Evolutionary conservation across 2,797 vertebrate species (phyloP).

Genomic region (Lacerta bilineata): DNA sequence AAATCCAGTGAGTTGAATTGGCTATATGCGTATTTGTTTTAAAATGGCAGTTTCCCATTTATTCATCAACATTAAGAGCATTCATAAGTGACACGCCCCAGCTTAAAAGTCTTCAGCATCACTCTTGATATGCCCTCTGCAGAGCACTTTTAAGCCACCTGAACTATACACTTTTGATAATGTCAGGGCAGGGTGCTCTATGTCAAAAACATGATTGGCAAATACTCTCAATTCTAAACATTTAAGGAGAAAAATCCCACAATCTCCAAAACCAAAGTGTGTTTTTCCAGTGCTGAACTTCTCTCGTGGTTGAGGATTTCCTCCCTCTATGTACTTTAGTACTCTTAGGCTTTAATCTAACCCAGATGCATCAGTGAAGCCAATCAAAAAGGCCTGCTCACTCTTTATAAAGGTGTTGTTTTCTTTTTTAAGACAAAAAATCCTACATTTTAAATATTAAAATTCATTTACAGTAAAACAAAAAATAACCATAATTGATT

Average conservation of each 20-base stretch:
- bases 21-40: background rate
- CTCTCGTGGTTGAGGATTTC: background rate
- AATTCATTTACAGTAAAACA: background rate
- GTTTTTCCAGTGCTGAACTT: background rate
- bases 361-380: background rate
- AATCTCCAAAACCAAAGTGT: background rate
- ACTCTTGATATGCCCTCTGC: background rate
- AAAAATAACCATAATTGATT: background rate
- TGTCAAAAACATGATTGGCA: background rate
- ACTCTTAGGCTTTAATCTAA: background rate
- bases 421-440: too few species aligned
- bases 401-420: background rate
- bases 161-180: background rate
- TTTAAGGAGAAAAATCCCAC: background rate
- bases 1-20: slow-evolving; percentile 4
- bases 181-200: background rate
- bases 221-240: background rate
- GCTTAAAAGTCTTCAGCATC: background rate
- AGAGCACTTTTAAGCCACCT: background rate
- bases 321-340: background rate
- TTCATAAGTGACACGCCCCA: background rate
- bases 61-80: background rate
- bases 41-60: background rate
- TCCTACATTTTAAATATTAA: background rate
- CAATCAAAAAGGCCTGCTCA: background rate